Base-by-base conservation (phyloP, 2,888 invertebrate genomes). In the Melanchra persicariae region DNA sequence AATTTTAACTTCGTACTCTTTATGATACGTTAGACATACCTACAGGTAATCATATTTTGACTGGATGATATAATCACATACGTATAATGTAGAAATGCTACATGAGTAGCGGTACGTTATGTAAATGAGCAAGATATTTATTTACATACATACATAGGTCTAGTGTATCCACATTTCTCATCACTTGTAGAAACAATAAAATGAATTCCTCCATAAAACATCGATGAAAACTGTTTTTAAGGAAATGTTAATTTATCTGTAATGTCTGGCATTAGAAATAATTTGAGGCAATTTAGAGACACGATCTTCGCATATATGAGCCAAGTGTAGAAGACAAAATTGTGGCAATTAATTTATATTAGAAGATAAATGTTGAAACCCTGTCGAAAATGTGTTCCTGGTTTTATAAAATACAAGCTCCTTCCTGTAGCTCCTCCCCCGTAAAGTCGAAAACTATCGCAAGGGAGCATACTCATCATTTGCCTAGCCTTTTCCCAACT, bases 271-370 rank as follows among this genome's bases (percentile, higher is more conserved):
- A 45, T 69, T 71, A 58, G 26, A 71, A 69, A 45, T 47, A 71
- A 71, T 69, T 45, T 45, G 17, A n/a, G 55, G 34, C 17, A 26
- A 70, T 69, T 71, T 19, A 30, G 45, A 52, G 71, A 22, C 6
- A n/a, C 43, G 43, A 30, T 45, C 6, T 34, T 54, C 43, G 37
- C 43, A 26, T 57, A 26, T 57, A 26, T 7, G 43, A 17, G 17
- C 24, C 9, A 19, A n/a, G 19, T 55, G 30, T 22, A 17, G 24
- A 3, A 30, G 30, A n/a, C n/a, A n/a, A n/a, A n/a, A n/a, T n/a
- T n/a, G n/a, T n/a, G n/a, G 30, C 30, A 30, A 30, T 30, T 1
- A 30, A 30, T 30, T 30, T 30, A 30, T 30, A 30, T 6, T 30
- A 30, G n/a, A n/a, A n/a, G n/a, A n/a, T n/a, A n/a, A n/a, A n/a